Evolutionary conservation across 2,797 vertebrate genomes (phyloP).

Genomic region (Falco peregrinus): DNA sequence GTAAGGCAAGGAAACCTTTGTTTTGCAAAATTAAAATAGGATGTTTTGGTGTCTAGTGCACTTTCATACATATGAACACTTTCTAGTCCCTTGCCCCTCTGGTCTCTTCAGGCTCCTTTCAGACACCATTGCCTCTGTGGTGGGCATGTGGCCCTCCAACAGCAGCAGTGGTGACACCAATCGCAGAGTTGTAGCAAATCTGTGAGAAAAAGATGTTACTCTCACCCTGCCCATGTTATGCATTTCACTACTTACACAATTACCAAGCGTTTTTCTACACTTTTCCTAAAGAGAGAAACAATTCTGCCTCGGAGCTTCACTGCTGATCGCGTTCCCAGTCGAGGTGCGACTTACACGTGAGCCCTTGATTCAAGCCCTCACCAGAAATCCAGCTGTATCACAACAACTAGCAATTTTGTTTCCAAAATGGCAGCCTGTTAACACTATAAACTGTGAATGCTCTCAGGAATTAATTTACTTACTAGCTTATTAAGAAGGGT

Average conservation of each 20-base stretch:
- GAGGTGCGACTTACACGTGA: rapidly evolving
- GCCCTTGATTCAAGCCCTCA: background rate
- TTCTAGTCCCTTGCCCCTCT: background rate
- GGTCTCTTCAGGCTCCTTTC: background rate
- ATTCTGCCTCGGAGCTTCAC: background rate
- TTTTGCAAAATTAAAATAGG: background rate
- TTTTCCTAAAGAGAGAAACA: background rate
- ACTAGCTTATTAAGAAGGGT: background rate
- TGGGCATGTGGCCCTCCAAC: background rate
- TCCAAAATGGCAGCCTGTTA: background rate
- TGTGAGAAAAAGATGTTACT: background rate
- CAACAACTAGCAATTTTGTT: background rate
- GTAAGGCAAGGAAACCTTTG: background rate
- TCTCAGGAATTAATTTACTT: background rate
- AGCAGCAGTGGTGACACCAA: background rate
- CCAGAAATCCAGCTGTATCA: background rate
- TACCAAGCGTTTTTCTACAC: background rate
- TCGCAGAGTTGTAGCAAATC: background rate
- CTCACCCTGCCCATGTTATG: background rate
- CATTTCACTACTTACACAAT: background rate
- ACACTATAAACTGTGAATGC: background rate
- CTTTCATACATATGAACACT: background rate
- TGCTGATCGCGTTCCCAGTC: background rate
- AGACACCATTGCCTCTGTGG: background rate
- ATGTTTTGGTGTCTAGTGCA: rapidly evolving